Base-by-base conservation (phyloP, 2,888 invertebrate species). In the Saturnia pavonia region DNA sequence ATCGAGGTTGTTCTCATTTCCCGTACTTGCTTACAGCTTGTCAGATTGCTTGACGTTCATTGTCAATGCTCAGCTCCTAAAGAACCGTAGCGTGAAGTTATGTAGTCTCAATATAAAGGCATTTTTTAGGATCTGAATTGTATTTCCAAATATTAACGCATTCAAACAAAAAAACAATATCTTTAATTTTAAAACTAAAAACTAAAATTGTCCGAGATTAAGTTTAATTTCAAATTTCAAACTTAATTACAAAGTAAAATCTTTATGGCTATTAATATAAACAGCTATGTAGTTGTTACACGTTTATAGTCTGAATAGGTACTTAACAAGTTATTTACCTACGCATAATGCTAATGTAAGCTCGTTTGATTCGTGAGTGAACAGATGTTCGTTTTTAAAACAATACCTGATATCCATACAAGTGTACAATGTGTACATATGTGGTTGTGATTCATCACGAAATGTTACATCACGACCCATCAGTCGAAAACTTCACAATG, bases 371-470 rank as follows among this genome's bases (percentile, higher is more conserved):
- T 65, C 69, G 63, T 69, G 63, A 69, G 22, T 57, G 54, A 51
- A 66, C 65, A 69, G 65, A 63, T 70, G 65, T 48, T 68, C 48
- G 57, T 16, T 51, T 66, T 67, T 66, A 70, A 70, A 70, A 70
- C 70, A 67, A 70, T 70, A 65, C 45, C n/a, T 69, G 66, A 70
- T 70, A 65, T 43, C n/a, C 63, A 65, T 48, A 70, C 70, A 67
- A 70, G 70, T 54, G 70, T n/a, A n/a, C n/a, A n/a, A n/a, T n/a
- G n/a, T n/a, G 34, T 54, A 67, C 19, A 60, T 11, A 25, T 63
- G 69, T 65, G 40, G 11, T 40, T 40, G 14, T 9, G 65, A 65
- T 40, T 40, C 65, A 65, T 65, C 65, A 40, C 19, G n/a, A 40
- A 40, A 40, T 65, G 65, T 65, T 65, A 40, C 16, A 65, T 40